Base-by-base conservation (phyloP, 2,113 vertebrate species). In the Pseudolaguvia tuberculata region DNA sequence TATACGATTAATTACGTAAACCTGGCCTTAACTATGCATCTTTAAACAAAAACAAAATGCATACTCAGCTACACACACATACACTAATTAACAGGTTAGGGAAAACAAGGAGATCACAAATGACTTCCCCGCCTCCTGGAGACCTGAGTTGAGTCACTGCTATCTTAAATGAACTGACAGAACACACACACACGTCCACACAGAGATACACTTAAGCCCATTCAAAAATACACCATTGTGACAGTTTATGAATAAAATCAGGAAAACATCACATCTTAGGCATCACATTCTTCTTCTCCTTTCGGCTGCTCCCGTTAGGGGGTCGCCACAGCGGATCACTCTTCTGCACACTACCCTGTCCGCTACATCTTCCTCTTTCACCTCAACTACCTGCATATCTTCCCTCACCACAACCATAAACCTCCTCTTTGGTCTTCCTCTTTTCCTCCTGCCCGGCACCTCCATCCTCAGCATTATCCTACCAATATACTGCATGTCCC, bases 71-170 rank as follows among this genome's bases (percentile, higher is more conserved):
- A 42, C 39, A 42, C 39, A 42, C 39, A 42, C 74, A 68, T n/a
- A 76, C 74, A 76, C 74, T 76, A 76, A 76, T 76, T 76, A 76
- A 29, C 57, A 65, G 74, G 74, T 69, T 56, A 62, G 65, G 74
- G 74, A 76, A 53, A 76, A 76, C 73, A 73, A 52, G 63, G 53
- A 39, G 52, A 55, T 57, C 65, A 17, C 35, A 76, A 76, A 76
- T 69, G 63, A 76, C 65, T 76, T 76, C 65, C 69, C 65, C 55
- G 23, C 74, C 74, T 65, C 74, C 74, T 75, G 65, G 74, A 76
- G 74, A 53, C 74, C 55, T 69, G 25, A 69, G 74, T 76, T 76
- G 74, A 76, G 74, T 76, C 74, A 76, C 74, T 51, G 74, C 65
- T 76, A 69, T 55, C 65, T 57, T 50, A 59, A 76, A 76, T 76